Percentiles rank a stretch among this genome's conserved stretches.
phyloP scores from a whole-genome alignment of 2,797 vertebrate species.

The Macropodus opercularis region DNA sequence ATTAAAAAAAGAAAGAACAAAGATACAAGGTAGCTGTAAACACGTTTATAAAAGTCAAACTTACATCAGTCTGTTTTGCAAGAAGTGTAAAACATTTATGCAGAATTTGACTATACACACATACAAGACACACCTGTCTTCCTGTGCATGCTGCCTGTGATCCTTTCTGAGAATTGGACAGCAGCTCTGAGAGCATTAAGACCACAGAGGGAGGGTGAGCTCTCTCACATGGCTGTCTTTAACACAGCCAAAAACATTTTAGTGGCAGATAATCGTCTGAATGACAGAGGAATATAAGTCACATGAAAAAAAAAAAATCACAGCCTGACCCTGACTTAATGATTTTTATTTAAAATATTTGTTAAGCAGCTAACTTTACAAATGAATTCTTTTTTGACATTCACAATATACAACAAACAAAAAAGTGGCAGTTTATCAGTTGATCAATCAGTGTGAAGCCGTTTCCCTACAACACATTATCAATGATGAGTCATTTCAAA shows the following conservation, averaged over 20 bases:
- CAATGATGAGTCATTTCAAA: conserved; percentile 76
- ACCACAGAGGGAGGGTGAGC: conserved; percentile 66
- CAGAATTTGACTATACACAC: conserved; percentile 33
- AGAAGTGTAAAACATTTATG: conserved; percentile 9
- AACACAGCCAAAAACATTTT: too few species aligned
- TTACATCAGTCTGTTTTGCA: conserved; percentile 2
- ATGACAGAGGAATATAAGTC: conserved; percentile 60
- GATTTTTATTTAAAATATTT: background rate
- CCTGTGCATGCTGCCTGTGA: conserved; percentile 68
- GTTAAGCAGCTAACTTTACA: background rate
- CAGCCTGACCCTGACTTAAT: conserved; percentile 15
- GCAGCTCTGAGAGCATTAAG: conserved; percentile 68
- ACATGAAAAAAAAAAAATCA: conserved; percentile 40
- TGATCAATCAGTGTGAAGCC: conserved; percentile 53
- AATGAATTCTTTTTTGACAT: background rate
- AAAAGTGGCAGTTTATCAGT: conserved; percentile 23
- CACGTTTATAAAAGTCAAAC: background rate
- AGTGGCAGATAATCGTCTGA: conserved; percentile 60
- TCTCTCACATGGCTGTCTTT: conserved; percentile 58
- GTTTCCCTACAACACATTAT: conserved; percentile 45
- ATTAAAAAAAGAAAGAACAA: background rate
- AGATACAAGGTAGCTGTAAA: background rate
- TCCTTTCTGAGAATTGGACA: conserved; percentile 79
- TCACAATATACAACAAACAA: background rate
- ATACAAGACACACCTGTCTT: conserved; percentile 68